These are phyloP conservation scores for Myotis findleyi DNA, from an alignment of 2,797 vertebrate genomes.

Conservation along the genomic window DNA sequence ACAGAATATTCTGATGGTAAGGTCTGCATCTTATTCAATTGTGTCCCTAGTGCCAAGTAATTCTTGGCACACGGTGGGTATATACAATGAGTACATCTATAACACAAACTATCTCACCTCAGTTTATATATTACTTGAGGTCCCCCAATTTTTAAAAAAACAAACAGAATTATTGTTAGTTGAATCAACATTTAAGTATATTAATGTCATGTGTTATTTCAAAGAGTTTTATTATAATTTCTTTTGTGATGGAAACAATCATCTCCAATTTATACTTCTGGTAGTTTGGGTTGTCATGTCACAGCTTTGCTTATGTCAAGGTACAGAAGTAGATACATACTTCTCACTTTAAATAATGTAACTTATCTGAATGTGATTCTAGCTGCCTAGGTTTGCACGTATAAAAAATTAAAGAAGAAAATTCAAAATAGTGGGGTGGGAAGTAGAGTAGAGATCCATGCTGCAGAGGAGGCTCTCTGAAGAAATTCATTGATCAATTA, in stretches of 20 bases:
- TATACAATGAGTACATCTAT: neutral
- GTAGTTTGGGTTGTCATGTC: neutral
- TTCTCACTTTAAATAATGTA: neutral
- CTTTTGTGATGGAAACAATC: neutral
- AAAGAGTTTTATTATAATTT: neutral
- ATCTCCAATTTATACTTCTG: neutral
- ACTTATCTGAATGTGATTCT: neutral
- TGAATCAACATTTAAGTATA: slow-evolving; percentile 12
- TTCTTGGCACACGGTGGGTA: neutral
- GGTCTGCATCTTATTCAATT: neutral
- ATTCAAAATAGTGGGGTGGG: neutral
- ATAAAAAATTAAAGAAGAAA: neutral
- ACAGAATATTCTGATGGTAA: neutral
- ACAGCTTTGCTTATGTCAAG: neutral
- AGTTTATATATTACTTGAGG: neutral
- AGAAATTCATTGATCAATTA: neutral
- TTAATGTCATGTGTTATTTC: slow-evolving; percentile 5
- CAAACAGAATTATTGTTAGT: neutral
- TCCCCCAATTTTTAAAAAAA: neutral
- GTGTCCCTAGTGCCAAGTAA: neutral
- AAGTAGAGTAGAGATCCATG: neutral
- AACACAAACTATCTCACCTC: slow-evolving; percentile 20
- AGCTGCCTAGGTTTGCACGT: neutral
- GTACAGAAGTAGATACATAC: neutral
- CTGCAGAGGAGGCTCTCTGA: neutral